Conservation (phyloP, 2,888 invertebrate species). For the Cataglyphis cursor region DNA sequence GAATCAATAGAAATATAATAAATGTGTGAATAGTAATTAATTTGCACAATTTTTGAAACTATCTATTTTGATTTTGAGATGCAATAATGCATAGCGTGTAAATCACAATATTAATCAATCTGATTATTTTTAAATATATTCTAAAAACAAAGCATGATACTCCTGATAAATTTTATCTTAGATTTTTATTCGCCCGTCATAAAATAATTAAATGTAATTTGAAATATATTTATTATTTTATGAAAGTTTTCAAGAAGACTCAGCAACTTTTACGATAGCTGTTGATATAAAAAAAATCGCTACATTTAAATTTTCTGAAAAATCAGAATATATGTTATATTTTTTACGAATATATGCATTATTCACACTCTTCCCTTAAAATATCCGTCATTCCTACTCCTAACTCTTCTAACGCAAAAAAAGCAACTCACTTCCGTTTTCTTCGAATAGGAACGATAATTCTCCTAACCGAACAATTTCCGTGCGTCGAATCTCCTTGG, state of each 20-base stretch:
- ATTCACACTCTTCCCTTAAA: neutral
- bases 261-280: neutral
- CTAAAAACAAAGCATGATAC: neutral
- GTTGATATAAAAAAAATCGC: neutral
- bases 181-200: neutral
- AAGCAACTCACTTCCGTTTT: slow-evolving; percentile 4
- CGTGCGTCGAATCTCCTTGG: slow-evolving; percentile 3
- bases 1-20: neutral
- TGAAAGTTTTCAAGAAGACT: neutral
- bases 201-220: neutral
- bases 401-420: neutral
- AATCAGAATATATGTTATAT: neutral
- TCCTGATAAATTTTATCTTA: neutral
- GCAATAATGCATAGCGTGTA: neutral
- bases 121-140: neutral
- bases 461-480: slow-evolving; percentile 33
- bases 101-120: neutral
- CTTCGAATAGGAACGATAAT: slow-evolving; percentile 14
- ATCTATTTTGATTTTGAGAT: neutral
- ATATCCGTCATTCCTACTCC: neutral
- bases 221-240: neutral
- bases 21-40: neutral
- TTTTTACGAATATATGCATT: neutral
- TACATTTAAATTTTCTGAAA: neutral
- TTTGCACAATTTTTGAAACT: neutral